Evolutionary conservation across 2,888 invertebrate genomes (phyloP).

Genomic region (Octodonta nipae): DNA sequence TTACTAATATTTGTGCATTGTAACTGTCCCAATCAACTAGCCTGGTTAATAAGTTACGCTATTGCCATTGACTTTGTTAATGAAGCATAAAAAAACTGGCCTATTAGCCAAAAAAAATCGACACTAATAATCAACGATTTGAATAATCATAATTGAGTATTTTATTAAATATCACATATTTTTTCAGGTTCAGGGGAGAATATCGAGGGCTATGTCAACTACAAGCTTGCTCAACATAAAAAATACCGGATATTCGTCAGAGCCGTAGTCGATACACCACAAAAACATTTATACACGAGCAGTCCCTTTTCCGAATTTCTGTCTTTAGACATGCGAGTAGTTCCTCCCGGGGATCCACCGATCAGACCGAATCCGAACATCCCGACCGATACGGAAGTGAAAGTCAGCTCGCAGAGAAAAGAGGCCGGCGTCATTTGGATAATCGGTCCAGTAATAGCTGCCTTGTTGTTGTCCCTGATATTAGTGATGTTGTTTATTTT

Average conservation of each 20-base stretch:
- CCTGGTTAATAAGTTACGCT: too few relatives aligned
- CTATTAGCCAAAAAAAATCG: too few relatives aligned
- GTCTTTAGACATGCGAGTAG: slow-evolving; percentile 79
- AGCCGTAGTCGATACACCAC: slow-evolving; percentile 78
- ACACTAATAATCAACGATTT: too few relatives aligned
- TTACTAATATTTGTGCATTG: too few relatives aligned
- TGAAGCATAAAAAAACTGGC: too few relatives aligned
- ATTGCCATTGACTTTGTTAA: too few relatives aligned
- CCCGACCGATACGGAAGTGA: slow-evolving; percentile 65
- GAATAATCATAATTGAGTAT: too few relatives aligned
- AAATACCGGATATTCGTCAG: slow-evolving; percentile 74
- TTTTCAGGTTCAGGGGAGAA: slow-evolving; percentile 76
- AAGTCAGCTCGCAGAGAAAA: slow-evolving; percentile 65
- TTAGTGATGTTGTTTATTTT: slow-evolving; percentile 69
- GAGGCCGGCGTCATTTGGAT: slow-evolving; percentile 87
- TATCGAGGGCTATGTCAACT: slow-evolving; percentile 79
- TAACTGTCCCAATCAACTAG: too few relatives aligned
- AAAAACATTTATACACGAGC: slow-evolving; percentile 85
- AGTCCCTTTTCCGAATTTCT: slow-evolving; percentile 85
- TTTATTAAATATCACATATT: too few relatives aligned
- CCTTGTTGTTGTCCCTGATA: slow-evolving; percentile 69
- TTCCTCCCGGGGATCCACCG: slow-evolving; percentile 62
- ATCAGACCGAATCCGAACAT: slow-evolving; percentile 73
- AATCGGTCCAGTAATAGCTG: slow-evolving; percentile 81
- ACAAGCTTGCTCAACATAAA: slow-evolving; percentile 64